phyloP scores from a whole-genome alignment of 2,888 invertebrate species.

The Xestoiulus laeticollis region DNA sequence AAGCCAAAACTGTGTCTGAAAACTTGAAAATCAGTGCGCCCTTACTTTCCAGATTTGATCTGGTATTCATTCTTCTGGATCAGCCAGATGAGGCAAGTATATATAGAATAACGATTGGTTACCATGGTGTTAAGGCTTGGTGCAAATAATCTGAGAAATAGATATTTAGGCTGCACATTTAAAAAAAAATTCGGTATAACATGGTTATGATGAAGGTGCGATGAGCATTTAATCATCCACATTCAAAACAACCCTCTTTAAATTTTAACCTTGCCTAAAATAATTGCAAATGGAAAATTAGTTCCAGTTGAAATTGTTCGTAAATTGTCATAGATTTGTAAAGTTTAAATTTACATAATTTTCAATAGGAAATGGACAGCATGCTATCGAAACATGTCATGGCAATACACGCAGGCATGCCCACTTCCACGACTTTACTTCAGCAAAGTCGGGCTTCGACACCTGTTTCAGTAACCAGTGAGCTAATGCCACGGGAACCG shows the following conservation, averaged over 20 bases:
- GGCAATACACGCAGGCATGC: conserved; percentile 64
- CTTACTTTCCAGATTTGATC: conserved; percentile 88
- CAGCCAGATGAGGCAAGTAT: conserved; percentile 77
- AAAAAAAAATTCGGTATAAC: too few relatives aligned
- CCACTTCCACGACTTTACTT: conserved; percentile 67
- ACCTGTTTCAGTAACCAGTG: neutral
- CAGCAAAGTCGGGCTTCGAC: neutral
- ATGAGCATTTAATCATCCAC: too few relatives aligned
- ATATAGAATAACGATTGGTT: too few relatives aligned
- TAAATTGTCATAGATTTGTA: neutral
- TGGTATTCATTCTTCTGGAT: conserved; percentile 90
- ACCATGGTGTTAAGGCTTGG: too few relatives aligned
- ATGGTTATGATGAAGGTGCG: too few relatives aligned
- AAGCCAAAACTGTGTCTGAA: conserved; percentile 85
- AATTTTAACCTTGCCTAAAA: too few relatives aligned
- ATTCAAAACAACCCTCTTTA: too few relatives aligned
- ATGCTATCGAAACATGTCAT: conserved; percentile 84
- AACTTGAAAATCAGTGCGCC: conserved; percentile 88
- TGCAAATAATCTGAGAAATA: too few relatives aligned
- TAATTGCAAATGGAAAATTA: too few relatives aligned
- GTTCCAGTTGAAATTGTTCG: neutral
- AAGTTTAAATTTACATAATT: conserved; percentile 53
- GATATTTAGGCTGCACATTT: neutral
- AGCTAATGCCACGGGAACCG: neutral
- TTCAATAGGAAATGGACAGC: conserved; percentile 75